These are phyloP conservation scores for Lutjanus argentimaculatus DNA, from an alignment of 2,797 vertebrate species.

Conservation along the genomic window DNA sequence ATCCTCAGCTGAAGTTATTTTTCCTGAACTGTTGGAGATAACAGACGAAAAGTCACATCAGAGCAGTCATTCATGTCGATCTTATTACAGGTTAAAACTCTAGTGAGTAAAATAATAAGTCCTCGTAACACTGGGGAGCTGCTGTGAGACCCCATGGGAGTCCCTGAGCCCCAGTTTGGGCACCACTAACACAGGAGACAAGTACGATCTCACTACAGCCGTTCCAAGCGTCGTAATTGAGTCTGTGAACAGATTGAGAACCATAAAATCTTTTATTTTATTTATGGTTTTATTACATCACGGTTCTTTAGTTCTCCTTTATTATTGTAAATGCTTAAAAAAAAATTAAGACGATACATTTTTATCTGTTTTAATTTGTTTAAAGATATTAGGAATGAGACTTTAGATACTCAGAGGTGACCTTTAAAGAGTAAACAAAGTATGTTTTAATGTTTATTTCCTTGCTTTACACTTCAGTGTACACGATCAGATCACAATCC, in stretches of 20 bases:
- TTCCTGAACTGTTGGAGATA: slow-evolving; percentile 14
- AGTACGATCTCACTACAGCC: slow-evolving; percentile 1
- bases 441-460: slow-evolving; percentile 30
- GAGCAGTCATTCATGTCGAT: background rate
- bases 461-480: background rate
- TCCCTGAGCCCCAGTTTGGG: slow-evolving; percentile 30
- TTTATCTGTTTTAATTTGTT: slow-evolving; percentile 7
- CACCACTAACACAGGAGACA: slow-evolving; percentile 19
- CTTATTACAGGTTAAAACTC: slow-evolving; percentile 23
- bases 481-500: slow-evolving; percentile 14
- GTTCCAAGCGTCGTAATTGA: background rate
- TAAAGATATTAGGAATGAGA: background rate
- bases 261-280: background rate
- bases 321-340: background rate
- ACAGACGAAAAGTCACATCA: slow-evolving; percentile 1
- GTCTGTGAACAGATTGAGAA: background rate
- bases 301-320: background rate
- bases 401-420: background rate
- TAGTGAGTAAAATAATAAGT: slow-evolving; percentile 33
- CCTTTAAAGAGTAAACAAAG: slow-evolving; percentile 1
- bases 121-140: background rate
- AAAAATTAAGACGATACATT: background rate
- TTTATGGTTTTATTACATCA: background rate
- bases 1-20: slow-evolving; percentile 9
- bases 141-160: slow-evolving; percentile 12